Evolutionary conservation across 2,888 invertebrate species (phyloP), one percentile per base, ranked within the genome.

Genomic region (Sarcophaga rosellei): DNA sequence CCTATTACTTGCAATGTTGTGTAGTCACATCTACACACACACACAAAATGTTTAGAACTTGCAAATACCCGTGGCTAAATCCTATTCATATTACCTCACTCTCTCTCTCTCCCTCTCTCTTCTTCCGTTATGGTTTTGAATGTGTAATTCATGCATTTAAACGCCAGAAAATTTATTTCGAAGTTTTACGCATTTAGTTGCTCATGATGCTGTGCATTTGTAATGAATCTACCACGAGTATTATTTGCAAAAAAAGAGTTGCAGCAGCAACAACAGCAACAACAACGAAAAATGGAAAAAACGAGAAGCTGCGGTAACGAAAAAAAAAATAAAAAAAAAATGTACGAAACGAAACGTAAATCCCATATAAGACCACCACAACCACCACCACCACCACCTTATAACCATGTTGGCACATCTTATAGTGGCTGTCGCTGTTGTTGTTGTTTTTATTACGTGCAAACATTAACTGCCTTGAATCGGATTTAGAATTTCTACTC

Each of bases 171-270:
- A 79, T 79, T 75, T 63, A 63, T 68, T 75, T 80, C 72, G 53
- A 70, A 44, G 45, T 75, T 81, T 78, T 72, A 85, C 81, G 81
- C 81, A 76, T 85, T 81, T 77, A 79, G 77, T 74, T 75, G 61
- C 63, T 53, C 65, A 78, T 79, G 85, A 75, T 78, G 81, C 81
- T 78, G 70, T 78, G 78, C 69, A 81, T 85, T 81, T 78, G 65
- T 79, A 85, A 81, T 85, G 75, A 81, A 81, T 74, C 69, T 75
- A 12, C 70, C 35, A 35, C 35, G 35, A 73, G 80, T 72, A 73
- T 62, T 62, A 70, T 69, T 75, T 57, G 75, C 69, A 75, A 53
- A 47, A 53, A 47, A 75, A 23, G 62, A 75, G 75, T 57, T 81
- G 10, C 15, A 69, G 53, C 61, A 81, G 25, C 35, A 44, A 53